phyloP scores from a whole-genome alignment of 2,113 vertebrate genomes.

The Salvelinus alpinus region DNA sequence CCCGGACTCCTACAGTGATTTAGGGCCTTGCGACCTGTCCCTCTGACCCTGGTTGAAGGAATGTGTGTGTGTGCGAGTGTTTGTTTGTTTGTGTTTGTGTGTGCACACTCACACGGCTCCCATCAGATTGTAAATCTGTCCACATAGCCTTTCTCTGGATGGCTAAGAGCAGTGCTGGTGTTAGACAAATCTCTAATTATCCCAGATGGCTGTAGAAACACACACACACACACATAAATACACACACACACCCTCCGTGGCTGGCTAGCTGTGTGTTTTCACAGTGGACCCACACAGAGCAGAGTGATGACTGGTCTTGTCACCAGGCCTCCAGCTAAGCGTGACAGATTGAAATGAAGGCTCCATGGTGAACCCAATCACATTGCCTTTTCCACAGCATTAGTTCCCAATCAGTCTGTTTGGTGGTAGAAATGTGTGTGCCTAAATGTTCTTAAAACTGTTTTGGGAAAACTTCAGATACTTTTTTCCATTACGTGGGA shows the following conservation, averaged over 20 bases:
- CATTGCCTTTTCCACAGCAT: not conserved
- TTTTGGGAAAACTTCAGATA: too few relatives aligned
- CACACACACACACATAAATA: too few relatives aligned
- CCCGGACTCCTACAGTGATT: too few relatives aligned
- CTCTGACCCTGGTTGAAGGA: not conserved
- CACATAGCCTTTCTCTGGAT: not conserved
- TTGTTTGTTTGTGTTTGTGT: not conserved
- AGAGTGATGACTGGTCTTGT: not conserved
- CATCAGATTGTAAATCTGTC: constrained; percentile 6
- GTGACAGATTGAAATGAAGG: constrained; percentile 4
- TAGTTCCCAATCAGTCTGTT: not conserved
- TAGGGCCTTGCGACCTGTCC: too few relatives aligned
- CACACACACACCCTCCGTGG: too few relatives aligned
- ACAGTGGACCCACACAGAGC: not conserved
- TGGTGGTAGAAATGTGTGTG: not conserved
- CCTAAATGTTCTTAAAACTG: not conserved
- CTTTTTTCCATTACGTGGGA: too few relatives aligned
- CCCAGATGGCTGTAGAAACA: not conserved
- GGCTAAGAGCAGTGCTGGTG: not conserved
- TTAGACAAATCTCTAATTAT: constrained; percentile 1
- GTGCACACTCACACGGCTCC: not conserved
- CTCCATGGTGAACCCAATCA: not conserved
- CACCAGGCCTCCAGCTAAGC: not conserved
- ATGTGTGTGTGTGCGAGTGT: not conserved
- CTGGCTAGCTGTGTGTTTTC: not conserved